Conservation (phyloP, 2,113 vertebrate species). For the Pygoscelis adeliae region DNA sequence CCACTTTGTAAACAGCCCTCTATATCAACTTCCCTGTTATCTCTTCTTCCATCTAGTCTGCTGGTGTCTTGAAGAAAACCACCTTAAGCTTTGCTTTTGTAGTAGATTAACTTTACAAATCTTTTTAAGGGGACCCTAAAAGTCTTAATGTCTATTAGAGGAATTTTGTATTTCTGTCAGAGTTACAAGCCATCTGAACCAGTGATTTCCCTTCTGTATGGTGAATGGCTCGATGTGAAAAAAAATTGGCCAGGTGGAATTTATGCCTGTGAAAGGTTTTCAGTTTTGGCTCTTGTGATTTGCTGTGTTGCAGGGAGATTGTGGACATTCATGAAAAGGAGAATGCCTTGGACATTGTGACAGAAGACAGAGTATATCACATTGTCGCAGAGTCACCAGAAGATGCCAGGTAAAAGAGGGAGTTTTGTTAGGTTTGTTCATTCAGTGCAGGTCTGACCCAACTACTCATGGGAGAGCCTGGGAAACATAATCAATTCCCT, state of each 20-base stretch:
- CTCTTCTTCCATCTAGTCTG: neutral
- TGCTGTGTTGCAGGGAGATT: slow-evolving; percentile 82
- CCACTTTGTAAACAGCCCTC: neutral
- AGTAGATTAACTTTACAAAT: neutral
- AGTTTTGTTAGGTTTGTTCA: neutral
- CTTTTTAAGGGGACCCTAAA: neutral
- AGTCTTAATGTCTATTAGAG: neutral
- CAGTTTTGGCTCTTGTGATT: neutral
- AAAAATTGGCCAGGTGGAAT: neutral
- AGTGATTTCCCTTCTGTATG: neutral
- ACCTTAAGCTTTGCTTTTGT: neutral
- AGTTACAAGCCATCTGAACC: neutral
- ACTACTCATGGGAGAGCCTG: neutral
- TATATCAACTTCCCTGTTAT: neutral
- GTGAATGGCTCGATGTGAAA: neutral
- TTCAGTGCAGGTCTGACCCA: neutral
- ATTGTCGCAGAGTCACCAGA: slow-evolving; percentile 92
- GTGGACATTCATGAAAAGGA: slow-evolving; percentile 94
- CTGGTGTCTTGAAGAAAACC: neutral
- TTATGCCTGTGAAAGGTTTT: neutral
- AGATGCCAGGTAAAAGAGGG: slow-evolving; percentile 83
- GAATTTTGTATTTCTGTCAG: neutral
- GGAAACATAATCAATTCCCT: neutral
- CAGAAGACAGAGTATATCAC: slow-evolving; percentile 89
- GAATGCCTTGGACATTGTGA: slow-evolving; percentile 91